These are phyloP conservation scores for Coptodon bakossiorum DNA, from an alignment of 2,113 vertebrate genomes.

Conservation along the genomic window DNA sequence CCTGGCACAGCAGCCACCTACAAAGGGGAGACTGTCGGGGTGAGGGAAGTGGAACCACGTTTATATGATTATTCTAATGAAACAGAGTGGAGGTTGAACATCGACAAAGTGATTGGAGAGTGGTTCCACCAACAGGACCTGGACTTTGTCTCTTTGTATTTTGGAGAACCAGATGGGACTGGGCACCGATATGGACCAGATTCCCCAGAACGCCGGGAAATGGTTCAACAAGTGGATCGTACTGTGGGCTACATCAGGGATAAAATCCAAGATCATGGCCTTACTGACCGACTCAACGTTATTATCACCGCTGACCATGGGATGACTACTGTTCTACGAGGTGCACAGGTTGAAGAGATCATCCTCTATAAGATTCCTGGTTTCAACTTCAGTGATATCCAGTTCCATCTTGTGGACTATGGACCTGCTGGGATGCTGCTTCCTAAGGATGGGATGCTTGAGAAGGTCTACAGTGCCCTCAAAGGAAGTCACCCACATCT, in stretches of 20 bases:
- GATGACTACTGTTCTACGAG: not conserved
- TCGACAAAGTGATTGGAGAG: conserved; percentile 69
- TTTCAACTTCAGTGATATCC: conserved; percentile 78
- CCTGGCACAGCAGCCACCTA: conserved; percentile 81
- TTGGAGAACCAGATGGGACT: conserved; percentile 79
- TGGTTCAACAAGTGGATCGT: conserved; percentile 81
- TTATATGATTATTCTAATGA: conserved; percentile 75
- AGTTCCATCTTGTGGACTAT: conserved; percentile 83
- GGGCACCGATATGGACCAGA: conserved; percentile 82
- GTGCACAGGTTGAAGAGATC: conserved; percentile 54
- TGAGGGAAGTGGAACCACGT: conserved; percentile 67
- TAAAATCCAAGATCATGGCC: conserved; percentile 31
- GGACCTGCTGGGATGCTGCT: conserved; percentile 79
- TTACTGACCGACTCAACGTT: conserved; percentile 73
- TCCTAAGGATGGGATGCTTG: conserved; percentile 80
- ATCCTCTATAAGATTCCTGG: conserved; percentile 54
- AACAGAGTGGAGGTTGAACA: conserved; percentile 74
- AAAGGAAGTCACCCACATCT: conserved; percentile 76
- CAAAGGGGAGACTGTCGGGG: conserved; percentile 56
- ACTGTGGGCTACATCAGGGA: conserved; percentile 79
- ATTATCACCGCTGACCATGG: conserved; percentile 74
- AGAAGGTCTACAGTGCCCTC: conserved; percentile 76
- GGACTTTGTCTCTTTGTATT: conserved; percentile 84
- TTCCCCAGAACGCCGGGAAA: conserved; percentile 66
- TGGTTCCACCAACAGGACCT: conserved; percentile 75